A percentile compares a stretch with the other conserved stretches of the same genome.
Evolutionary conservation across 2,113 vertebrate species (phyloP).

Genomic region (Chloebia gouldiae): DNA sequence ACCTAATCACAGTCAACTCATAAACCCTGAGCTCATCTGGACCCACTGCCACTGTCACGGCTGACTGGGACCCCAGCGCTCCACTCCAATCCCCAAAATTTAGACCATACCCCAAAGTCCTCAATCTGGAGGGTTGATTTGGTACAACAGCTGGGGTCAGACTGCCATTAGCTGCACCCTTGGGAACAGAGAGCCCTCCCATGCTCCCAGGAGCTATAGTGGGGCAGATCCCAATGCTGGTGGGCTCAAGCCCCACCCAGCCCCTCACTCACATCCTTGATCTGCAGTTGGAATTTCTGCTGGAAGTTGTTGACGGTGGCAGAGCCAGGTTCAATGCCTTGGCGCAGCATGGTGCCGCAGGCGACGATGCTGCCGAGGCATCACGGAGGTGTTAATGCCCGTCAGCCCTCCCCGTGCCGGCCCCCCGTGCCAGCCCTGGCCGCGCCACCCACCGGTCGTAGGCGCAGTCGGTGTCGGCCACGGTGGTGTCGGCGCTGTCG

Average conservation of each 20-base stretch:
- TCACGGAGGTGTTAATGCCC: fast-evolving
- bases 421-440: fast-evolving
- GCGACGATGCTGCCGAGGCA: not conserved
- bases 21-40: not conserved
- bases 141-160: not conserved
- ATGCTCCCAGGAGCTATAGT: fast-evolving
- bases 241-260: fast-evolving
- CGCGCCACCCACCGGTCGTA: not conserved
- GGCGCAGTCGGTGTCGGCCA: not conserved
- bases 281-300: not conserved
- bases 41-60: not conserved
- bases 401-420: fast-evolving
- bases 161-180: not conserved
- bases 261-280: conserved; percentile 24
- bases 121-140: fast-evolving
- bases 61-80: fast-evolving
- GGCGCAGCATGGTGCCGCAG: not conserved
- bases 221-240: not conserved
- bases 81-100: not conserved
- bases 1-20: not conserved
- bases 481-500: not conserved
- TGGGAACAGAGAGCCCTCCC: not conserved
- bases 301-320: not conserved
- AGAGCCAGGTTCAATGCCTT: not conserved
- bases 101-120: not conserved